Percentiles rank a stretch among this genome's conserved stretches.
These are phyloP conservation scores for Stichodactyla helianthus DNA, from an alignment of 64 coral and sea anemone species.

Conservation along the genomic window DNA sequence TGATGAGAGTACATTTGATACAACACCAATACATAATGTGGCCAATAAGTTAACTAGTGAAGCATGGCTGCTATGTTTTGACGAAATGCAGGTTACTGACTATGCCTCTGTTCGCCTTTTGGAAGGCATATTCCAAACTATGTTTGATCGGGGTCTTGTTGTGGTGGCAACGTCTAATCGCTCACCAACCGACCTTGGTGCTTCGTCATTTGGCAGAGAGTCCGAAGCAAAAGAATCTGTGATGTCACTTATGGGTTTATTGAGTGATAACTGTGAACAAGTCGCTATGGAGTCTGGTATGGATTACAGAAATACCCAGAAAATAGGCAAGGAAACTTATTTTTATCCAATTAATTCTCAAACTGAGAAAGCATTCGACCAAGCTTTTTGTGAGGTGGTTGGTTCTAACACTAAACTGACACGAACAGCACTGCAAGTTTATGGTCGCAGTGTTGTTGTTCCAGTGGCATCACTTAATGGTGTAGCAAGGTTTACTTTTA, in stretches of 20 bases:
- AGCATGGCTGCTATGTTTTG: conserved; percentile 79
- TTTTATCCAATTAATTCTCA: conserved; percentile 49
- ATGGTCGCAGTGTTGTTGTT: conserved; percentile 74
- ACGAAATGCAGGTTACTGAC: conserved; percentile 81
- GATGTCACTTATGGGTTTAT: conserved; percentile 59
- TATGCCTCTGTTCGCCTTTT: conserved; percentile 69
- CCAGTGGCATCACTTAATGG: conserved; percentile 67
- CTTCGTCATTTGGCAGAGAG: conserved; percentile 77
- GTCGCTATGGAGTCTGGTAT: conserved; percentile 54
- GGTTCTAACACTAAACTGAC: conserved; percentile 46
- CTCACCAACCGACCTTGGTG: conserved; percentile 64
- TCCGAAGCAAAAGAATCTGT: conserved; percentile 61
- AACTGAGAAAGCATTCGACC: conserved; percentile 52
- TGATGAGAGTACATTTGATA: conserved; percentile 55
- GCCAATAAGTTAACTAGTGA: conserved; percentile 43
- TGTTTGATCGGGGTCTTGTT: conserved; percentile 64
- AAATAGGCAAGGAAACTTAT: conserved; percentile 46
- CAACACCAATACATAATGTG: conserved; percentile 59
- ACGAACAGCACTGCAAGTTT: conserved; percentile 56
- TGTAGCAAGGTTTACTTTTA: conserved; percentile 70
- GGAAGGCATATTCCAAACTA: conserved; percentile 65
- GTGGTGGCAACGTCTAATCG: conserved; percentile 80
- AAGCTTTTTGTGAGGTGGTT: conserved; percentile 71
- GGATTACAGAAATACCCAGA: conserved; percentile 64
- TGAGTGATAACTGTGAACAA: conserved; percentile 56